Conservation (phyloP, 2,113 vertebrate species). For the Pteronura brasiliensis region DNA sequence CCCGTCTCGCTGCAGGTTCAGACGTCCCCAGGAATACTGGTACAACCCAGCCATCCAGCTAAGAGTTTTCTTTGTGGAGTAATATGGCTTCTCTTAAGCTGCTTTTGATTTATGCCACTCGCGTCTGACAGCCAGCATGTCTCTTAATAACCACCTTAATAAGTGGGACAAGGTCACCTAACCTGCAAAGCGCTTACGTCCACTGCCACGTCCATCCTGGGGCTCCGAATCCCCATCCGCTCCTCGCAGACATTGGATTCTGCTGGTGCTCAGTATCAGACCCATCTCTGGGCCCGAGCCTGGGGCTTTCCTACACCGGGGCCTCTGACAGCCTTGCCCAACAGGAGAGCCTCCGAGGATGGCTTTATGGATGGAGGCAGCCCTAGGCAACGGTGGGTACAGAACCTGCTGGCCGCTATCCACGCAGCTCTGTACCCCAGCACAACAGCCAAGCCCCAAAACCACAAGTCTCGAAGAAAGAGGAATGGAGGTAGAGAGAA, state of each 20-base stretch:
- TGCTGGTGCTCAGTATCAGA: conserved; percentile 61
- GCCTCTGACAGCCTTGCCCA: neutral
- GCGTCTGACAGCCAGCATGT: conserved; percentile 80
- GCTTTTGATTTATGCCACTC: conserved; percentile 82
- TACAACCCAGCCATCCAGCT: conserved; percentile 62
- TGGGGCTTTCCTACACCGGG: neutral
- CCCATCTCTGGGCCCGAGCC: conserved; percentile 32
- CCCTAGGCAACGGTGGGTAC: neutral
- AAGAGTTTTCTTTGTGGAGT: conserved; percentile 74
- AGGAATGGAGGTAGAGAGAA: neutral
- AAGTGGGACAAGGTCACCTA: conserved; percentile 84
- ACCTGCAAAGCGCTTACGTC: conserved; percentile 79
- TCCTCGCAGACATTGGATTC: conserved; percentile 62
- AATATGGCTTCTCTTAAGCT: conserved; percentile 76
- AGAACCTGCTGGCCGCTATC: neutral
- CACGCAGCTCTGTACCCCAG: neutral
- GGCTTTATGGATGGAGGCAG: fast-evolving
- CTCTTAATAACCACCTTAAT: conserved; percentile 85
- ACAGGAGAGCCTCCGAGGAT: neutral
- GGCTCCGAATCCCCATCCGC: conserved; percentile 56
- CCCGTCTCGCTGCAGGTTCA: neutral
- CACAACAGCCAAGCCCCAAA: neutral
- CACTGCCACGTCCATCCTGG: conserved; percentile 73
- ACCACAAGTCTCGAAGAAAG: neutral
- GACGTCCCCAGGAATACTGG: conserved; percentile 48